Conservation (phyloP, 2,113 vertebrate genomes). For the Collichthys lucidus region DNA sequence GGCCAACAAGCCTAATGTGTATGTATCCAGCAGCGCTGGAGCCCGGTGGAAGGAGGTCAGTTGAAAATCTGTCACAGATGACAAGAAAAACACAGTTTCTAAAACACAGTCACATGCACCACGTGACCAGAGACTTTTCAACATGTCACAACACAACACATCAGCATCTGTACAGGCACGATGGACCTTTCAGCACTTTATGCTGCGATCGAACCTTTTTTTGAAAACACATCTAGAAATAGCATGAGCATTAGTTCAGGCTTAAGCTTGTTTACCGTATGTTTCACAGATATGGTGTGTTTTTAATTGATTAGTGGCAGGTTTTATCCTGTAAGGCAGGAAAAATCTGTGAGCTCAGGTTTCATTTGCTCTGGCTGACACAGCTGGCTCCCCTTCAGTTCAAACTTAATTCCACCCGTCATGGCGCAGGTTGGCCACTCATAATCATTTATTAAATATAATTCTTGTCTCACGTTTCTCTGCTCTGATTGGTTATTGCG, state of each 20-base stretch:
- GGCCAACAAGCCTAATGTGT: constrained; percentile 95
- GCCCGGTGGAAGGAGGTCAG: constrained; percentile 96
- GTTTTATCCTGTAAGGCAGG: background rate
- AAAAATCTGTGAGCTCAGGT: too few species aligned
- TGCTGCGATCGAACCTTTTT: too few species aligned
- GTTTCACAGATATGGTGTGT: background rate
- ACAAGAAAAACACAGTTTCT: constrained; percentile 10
- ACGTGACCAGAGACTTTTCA: background rate
- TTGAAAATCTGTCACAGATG: constrained; percentile 15
- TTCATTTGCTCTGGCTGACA: too few species aligned
- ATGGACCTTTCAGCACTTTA: too few species aligned
- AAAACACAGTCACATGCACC: background rate
- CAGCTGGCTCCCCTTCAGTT: too few species aligned
- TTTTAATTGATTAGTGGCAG: background rate
- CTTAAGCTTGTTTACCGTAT: background rate
- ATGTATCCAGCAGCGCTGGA: constrained; percentile 94
- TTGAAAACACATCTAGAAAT: background rate
- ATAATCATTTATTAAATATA: too few species aligned
- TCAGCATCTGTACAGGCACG: background rate
- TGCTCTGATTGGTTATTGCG: too few species aligned
- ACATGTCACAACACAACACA: background rate
- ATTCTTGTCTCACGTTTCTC: too few species aligned
- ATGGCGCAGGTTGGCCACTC: too few species aligned
- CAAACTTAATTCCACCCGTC: too few species aligned
- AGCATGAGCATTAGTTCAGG: background rate